Evolutionary conservation across 2,888 invertebrate genomes (phyloP), one percentile per base, ranked within the genome.

Genomic region (Epirrhoe tristata): DNA sequence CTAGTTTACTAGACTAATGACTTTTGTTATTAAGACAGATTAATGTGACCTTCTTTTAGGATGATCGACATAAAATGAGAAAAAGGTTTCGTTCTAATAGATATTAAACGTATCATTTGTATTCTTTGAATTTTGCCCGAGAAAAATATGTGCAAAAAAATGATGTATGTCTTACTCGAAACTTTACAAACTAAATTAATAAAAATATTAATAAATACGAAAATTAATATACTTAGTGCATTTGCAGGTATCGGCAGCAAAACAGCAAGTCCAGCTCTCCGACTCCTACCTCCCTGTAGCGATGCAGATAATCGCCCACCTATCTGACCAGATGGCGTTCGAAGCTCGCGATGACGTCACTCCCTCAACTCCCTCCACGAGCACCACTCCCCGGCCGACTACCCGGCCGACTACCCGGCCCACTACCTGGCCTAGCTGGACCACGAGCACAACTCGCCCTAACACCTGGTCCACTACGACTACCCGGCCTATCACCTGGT

Each of bases 251-350:
- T 74, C 84, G 8, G 77, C 89, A 68, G 89, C 83, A 0, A 84
- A 95, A 68, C 92, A 90, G 67, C 87, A 91, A 57, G 93, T 95
- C 2, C 83, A 93, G 59, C 92, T 95, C 16, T 93, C 94, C 0
- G 93, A 95, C 74, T 95, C 95, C 2, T 96, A 94, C 83, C 91
- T 96, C 0, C 96, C 96, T 0, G 96, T 96, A 0, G 94, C 94
- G 0, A 96, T 96, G 95, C 96, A 96, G 81, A 93, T 96, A 53
- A 94, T 95, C 62, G 94, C 95, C 0, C 94, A 95, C 74, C 83
- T 95, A 17, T 95, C 95, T 0, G 95, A 95, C 80, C 91, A 94
- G 72, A 94, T 95, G 95, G 93, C 95, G 6, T 95, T 90, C 78
- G 95, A 95, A 58, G 73, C 77, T 5, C 81, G 79, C 31, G 91